Base-by-base conservation (phyloP, 2,113 vertebrate genomes). In the Archocentrus centrarchus region DNA sequence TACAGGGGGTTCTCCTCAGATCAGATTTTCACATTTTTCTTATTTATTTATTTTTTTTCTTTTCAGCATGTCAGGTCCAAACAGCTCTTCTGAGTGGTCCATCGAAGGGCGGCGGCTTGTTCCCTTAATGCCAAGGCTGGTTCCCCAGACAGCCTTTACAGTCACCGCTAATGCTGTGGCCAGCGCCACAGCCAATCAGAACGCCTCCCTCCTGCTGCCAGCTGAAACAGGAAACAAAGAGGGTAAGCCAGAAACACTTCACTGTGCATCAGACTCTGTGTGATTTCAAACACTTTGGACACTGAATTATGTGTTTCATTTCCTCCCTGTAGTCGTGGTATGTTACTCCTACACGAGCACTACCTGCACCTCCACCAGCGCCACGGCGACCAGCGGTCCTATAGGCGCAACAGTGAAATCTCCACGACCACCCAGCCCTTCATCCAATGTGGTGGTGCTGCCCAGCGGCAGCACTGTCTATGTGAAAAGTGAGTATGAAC, bases 311-410 rank as follows among this genome's bases (percentile, higher is more conserved):
- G 1, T 58, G 7, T 79, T 83, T 55, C 0, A 13, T 60, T 22
- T 70, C 62, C 24, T 53, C 59, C 41, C 9, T 79, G 90, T 95
- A 99, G 98, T 99, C 92, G 97, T 99, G 68, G 97, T 99, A 87
- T 99, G 98, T 95, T 99, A 98, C 95, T 99, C 98, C 75, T 99
- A 98, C 96, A 99, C 98, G 62, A 99, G 97, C 95, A 99, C 98
- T 80, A 98, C 97, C 86, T 97, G 97, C 93, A 98, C 97, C 59
- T 96, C 97, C 92, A 97, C 97, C 92, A 97, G 96, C 58, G 96
- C 97, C 61, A 96, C 97, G 2, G 95, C 97, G 22, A 96, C 97
- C 81, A 96, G 97, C 78, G 96, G 96, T 81, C 96, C 96, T 81
- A 93, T 96, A 14, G 95, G 97, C 88, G 96, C 97, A 3, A 93